Percentiles rank a stretch among this genome's conserved stretches.
phyloP scores from a whole-genome alignment of 2,888 invertebrate species.

The Coenonympha arcania region DNA sequence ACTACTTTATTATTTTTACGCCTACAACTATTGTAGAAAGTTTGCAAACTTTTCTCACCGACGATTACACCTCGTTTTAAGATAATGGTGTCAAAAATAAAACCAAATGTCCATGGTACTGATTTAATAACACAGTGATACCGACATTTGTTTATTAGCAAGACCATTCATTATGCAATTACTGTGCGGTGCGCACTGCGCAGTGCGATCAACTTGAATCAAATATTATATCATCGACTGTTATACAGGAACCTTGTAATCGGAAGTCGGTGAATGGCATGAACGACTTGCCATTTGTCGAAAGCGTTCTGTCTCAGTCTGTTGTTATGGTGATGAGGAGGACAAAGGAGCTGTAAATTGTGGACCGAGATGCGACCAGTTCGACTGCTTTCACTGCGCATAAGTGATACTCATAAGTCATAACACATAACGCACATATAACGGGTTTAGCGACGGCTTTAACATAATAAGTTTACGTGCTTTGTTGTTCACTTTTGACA shows the following conservation, averaged over 20 bases:
- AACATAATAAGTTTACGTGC: conserved; percentile 23
- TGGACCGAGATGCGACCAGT: conserved; percentile 27
- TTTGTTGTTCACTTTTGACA: background rate
- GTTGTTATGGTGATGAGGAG: conserved; percentile 17
- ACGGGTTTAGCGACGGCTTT: conserved; percentile 24
- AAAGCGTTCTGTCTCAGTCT: conserved; percentile 18
- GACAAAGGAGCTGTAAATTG: conserved; percentile 21
- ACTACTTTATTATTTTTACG: background rate
- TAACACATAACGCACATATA: conserved; percentile 41
- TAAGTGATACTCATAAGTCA: too few relatives aligned
- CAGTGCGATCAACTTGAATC: conserved; percentile 19
- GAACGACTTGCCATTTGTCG: conserved; percentile 11
- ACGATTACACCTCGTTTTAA: too few relatives aligned
- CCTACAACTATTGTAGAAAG: background rate
- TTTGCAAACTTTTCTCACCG: background rate
- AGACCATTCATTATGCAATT: conserved; percentile 5
- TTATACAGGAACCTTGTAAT: conserved; percentile 13
- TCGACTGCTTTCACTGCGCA: conserved; percentile 46
- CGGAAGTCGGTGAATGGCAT: conserved; percentile 21
- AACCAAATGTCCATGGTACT: background rate
- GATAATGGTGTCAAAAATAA: background rate
- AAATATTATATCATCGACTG: conserved; percentile 21
- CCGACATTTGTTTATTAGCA: too few relatives aligned
- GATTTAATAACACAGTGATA: background rate
- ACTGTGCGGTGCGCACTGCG: background rate